A percentile compares a stretch with the other conserved stretches of the same genome.
phyloP scores from a whole-genome alignment of 2,888 invertebrate species.

The Cepaea hortensis region DNA sequence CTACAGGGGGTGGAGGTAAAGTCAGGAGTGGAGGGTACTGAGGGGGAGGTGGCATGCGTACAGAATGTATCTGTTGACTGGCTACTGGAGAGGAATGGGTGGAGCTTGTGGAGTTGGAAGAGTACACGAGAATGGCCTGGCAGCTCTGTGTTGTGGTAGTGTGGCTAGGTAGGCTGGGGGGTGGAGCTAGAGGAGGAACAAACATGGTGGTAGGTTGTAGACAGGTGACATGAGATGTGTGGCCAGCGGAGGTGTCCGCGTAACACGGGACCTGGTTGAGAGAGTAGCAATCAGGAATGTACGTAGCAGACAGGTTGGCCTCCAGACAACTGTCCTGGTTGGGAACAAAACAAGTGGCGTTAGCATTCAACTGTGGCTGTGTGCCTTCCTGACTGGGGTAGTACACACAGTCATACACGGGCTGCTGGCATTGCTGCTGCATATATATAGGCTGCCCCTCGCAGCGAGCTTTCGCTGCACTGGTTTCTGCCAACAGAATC shows the following conservation, averaged over 20 bases:
- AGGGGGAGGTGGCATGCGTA: slow-evolving; percentile 40
- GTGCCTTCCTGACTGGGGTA: slow-evolving; percentile 23
- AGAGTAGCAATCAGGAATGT: slow-evolving; percentile 38
- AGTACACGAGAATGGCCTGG: slow-evolving; percentile 42
- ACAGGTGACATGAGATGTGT: not conserved
- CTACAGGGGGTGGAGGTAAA: slow-evolving; percentile 39
- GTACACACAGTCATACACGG: slow-evolving; percentile 48
- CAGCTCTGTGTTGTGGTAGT: slow-evolving; percentile 40
- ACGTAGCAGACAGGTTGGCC: not conserved
- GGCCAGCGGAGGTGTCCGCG: slow-evolving; percentile 2
- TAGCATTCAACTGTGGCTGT: slow-evolving; percentile 44
- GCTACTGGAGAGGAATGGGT: slow-evolving; percentile 19
- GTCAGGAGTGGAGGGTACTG: slow-evolving; percentile 38
- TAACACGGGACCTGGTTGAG: slow-evolving; percentile 19
- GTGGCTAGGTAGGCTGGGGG: not conserved
- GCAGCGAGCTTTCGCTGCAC: slow-evolving; percentile 66
- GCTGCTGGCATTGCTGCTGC: slow-evolving; percentile 47
- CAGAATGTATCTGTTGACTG: slow-evolving; percentile 31
- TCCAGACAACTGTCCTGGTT: slow-evolving; percentile 26
- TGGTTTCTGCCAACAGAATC: slow-evolving; percentile 63
- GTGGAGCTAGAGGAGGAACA: slow-evolving; percentile 47
- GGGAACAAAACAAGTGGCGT: slow-evolving; percentile 50
- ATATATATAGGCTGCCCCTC: slow-evolving; percentile 71
- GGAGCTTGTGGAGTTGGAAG: slow-evolving; percentile 18
- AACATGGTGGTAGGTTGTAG: slow-evolving; percentile 41